phyloP scores from a whole-genome alignment of 2,888 invertebrate species.

The Limnephilus marmoratus region DNA sequence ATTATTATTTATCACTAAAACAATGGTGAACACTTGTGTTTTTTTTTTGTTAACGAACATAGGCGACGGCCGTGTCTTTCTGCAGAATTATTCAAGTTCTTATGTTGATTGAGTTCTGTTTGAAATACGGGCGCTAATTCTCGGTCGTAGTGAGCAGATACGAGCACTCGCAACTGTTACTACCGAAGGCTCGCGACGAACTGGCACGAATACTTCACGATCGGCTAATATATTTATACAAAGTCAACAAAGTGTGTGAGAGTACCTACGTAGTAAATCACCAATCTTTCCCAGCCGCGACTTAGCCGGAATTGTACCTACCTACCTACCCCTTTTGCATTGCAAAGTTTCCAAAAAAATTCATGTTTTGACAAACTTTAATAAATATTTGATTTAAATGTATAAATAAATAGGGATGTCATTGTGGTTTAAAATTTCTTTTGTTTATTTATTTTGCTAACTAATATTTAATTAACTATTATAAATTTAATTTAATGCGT shows the following conservation, averaged over 20 bases:
- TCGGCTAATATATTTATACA: background rate
- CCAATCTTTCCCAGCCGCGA: background rate
- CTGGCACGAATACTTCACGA: background rate
- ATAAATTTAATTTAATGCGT: too few relatives aligned
- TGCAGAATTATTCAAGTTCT: conserved; percentile 2
- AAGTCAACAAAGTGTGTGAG: too few relatives aligned
- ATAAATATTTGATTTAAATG: background rate
- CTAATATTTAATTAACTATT: too few relatives aligned
- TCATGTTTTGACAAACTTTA: background rate
- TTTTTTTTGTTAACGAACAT: background rate
- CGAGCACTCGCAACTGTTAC: background rate
- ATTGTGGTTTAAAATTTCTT: background rate
- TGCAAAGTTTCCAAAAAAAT: background rate
- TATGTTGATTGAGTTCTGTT: background rate
- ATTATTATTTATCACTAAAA: background rate
- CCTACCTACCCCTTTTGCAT: background rate
- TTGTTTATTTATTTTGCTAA: background rate
- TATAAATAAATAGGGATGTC: background rate
- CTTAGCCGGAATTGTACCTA: background rate
- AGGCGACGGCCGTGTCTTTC: background rate
- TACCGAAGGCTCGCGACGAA: background rate
- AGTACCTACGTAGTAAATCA: background rate
- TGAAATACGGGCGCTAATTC: background rate
- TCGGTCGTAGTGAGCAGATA: background rate
- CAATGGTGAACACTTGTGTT: background rate